Percentiles rank a stretch among this genome's conserved stretches.
These are phyloP conservation scores for Trichosurus vulpecula DNA, from an alignment of 2,797 vertebrate genomes.

Conservation along the genomic window DNA sequence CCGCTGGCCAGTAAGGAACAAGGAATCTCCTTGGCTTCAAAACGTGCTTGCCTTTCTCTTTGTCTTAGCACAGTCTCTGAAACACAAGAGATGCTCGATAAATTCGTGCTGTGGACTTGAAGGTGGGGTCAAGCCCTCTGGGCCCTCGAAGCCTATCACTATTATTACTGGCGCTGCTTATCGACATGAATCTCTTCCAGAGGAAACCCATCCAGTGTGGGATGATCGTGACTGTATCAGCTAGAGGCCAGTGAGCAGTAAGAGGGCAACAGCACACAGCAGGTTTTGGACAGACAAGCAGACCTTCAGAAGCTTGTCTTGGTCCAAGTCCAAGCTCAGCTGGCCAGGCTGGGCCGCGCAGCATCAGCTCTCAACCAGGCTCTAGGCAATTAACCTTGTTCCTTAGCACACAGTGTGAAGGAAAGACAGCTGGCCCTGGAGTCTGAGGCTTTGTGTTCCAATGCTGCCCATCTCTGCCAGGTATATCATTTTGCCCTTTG, in stretches of 20 bases:
- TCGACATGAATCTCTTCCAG: neutral
- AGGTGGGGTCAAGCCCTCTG: neutral
- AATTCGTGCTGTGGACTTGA: neutral
- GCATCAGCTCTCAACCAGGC: neutral
- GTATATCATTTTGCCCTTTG: neutral
- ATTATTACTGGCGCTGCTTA: neutral
- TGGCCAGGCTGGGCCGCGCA: neutral
- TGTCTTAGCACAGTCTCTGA: neutral
- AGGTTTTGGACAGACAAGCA: neutral
- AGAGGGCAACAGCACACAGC: too few relatives aligned
- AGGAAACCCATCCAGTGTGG: neutral
- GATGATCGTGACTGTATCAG: neutral
- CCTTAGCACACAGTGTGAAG: too few relatives aligned
- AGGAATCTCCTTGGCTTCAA: neutral
- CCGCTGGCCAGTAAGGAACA: neutral
- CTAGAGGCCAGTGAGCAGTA: neutral
- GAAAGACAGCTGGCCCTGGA: neutral
- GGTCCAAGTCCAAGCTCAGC: neutral
- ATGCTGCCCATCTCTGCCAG: too few relatives aligned
- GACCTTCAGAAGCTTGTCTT: neutral
- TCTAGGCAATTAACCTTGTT: too few relatives aligned
- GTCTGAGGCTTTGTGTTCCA: neutral
- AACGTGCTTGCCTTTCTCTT: neutral
- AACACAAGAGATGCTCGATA: neutral
- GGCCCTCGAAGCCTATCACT: neutral